phyloP scores from a whole-genome alignment of 37 sponge, comb jelly and placozoan species.

The Mnemiopsis leidyi region DNA sequence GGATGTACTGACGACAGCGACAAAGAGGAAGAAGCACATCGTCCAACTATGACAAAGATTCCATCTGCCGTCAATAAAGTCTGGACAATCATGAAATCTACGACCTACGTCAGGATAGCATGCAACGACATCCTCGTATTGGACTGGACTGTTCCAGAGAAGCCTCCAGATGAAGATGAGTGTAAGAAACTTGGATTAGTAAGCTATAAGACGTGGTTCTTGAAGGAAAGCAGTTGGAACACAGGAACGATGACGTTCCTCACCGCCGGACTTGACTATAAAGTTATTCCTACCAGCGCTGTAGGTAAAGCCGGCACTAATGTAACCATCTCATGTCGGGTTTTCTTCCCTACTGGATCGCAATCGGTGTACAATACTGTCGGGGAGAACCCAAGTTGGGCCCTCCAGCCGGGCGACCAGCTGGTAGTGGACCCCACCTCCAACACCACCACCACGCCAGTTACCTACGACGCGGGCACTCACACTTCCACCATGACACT shows the following conservation, averaged over 20 bases:
- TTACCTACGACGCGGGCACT: not conserved
- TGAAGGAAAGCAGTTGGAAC: not conserved
- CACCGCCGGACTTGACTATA: not conserved
- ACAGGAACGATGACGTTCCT: not conserved
- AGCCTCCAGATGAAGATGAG: not conserved
- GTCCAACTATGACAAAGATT: not conserved
- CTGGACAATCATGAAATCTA: not conserved
- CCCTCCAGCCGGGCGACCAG: not conserved
- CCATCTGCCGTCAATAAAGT: not conserved
- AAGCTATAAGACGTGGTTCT: not conserved
- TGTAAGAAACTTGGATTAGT: not conserved
- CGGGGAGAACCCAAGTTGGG: not conserved
- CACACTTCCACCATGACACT: not conserved
- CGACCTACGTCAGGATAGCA: not conserved
- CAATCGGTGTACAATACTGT: not conserved
- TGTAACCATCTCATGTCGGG: not conserved
- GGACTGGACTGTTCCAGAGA: not conserved
- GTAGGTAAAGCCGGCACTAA: not conserved
- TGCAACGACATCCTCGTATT: not conserved
- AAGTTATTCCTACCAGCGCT: not conserved
- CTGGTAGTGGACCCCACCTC: not conserved
- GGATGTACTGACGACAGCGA: not conserved
- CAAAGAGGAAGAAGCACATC: not conserved
- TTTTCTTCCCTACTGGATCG: not conserved
- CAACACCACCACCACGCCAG: not conserved